Evolutionary conservation across 1,140 invertebrate species (phyloP), one percentile per base, ranked within the genome.

Genomic region (Phocides pigmalion): DNA sequence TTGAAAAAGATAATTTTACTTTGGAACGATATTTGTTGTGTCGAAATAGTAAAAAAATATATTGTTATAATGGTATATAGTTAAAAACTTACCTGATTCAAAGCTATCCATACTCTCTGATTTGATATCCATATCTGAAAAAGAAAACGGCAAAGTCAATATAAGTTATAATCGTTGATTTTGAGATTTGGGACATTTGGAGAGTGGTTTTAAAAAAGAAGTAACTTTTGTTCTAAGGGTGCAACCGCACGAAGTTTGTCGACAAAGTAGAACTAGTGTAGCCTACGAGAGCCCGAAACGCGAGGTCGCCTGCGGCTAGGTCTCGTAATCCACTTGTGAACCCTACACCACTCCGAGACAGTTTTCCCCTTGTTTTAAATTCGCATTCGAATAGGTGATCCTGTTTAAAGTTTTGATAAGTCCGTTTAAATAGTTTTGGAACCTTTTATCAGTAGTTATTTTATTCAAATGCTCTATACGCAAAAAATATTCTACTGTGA

Each of bases 71-170:
- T n/a, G n/a, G n/a, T n/a, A n/a, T n/a, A n/a, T n/a, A n/a, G n/a
- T n/a, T n/a, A n/a, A n/a, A n/a, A n/a, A 62, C 87, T 84, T 74
- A 92, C 91, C 91, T 46, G 91, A 92, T 54, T 90, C 89, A 63
- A 89, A 85, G 61, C 91, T 92, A 66, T 92, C 91, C 79, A 87
- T 82, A 54, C 89, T 91, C 61, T 92, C 91, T 3, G 84, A 85
- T 75, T 92, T 90, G 64, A 89, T 76, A 42, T 90, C 88, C 37
- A 78, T 76, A 82, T 91, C 90, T 92, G 87, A 91, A 65, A 82
- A 74, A 72, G 35, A 39, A 39, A 39, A 14, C n/a, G 1, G 11
- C 22, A 22, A 22, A 3, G 22, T 22, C 6, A 22, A 6, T 2
- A 2, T 22, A n/a, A n/a, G 22, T 22, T 3, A 22, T 22, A 6